A percentile compares a stretch with the other conserved stretches of the same genome.
phyloP scores from a whole-genome alignment of 2,113 vertebrate species.

The Porphyrio hochstetteri region DNA sequence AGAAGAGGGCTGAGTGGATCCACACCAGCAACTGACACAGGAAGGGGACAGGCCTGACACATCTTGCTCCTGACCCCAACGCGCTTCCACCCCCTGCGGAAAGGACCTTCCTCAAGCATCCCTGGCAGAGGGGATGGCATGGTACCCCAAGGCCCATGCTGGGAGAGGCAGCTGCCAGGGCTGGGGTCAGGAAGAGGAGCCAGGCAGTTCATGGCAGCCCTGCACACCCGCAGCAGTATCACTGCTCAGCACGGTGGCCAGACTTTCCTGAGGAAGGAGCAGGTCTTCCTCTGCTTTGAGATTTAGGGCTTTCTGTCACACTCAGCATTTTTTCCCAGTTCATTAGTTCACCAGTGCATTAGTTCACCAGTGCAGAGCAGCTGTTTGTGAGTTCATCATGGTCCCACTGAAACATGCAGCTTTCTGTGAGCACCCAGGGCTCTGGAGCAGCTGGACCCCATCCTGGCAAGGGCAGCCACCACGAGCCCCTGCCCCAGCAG shows the following conservation, averaged over 20 bases:
- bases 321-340: not conserved
- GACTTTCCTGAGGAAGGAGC: slow-evolving; percentile 49
- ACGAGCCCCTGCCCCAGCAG: fast-evolving
- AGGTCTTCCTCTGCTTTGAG: not conserved
- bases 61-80: not conserved
- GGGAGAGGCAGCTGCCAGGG: fast-evolving
- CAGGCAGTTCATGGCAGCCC: not conserved
- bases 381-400: fast-evolving
- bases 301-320: not conserved
- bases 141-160: fast-evolving
- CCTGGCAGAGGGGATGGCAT: fast-evolving
- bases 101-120: not conserved
- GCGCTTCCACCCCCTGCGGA: fast-evolving
- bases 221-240: not conserved
- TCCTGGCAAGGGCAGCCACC: not conserved
- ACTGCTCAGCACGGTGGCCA: fast-evolving
- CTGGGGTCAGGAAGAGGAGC: not conserved
- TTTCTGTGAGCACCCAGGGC: not conserved
- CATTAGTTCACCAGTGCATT: not conserved
- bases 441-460: not conserved
- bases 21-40: fast-evolving
- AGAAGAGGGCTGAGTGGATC: not conserved
- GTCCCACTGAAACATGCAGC: not conserved
- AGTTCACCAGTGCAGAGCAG: not conserved
- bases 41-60: not conserved